phyloP scores from a whole-genome alignment of 2,797 vertebrate species.

The Arnoldichthys spilopterus region DNA sequence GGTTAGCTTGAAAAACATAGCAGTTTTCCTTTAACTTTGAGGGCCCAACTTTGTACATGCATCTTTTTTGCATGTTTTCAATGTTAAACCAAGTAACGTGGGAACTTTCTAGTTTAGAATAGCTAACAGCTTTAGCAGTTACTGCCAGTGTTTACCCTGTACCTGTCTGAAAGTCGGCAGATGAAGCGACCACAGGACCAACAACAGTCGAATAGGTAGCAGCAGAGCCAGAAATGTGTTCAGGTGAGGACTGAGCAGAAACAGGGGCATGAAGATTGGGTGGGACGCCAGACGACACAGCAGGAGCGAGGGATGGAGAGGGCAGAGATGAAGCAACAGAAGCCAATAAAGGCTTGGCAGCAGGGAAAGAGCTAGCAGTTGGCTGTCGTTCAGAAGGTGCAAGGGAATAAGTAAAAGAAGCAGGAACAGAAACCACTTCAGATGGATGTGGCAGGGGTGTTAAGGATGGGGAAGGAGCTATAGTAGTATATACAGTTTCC shows the following conservation, averaged over 20 bases:
- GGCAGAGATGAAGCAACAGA: slow-evolving; percentile 8
- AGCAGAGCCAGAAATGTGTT: slow-evolving; percentile 31
- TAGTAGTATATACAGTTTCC: neutral
- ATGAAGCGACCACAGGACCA: slow-evolving; percentile 38
- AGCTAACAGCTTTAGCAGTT: slow-evolving; percentile 15
- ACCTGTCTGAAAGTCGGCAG: slow-evolving; percentile 59
- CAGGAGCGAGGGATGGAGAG: slow-evolving; percentile 1
- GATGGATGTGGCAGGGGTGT: neutral
- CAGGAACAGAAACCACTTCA: neutral
- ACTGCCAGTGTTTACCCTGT: slow-evolving; percentile 39
- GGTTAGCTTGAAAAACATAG: neutral
- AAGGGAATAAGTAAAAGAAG: slow-evolving; percentile 1
- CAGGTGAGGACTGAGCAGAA: slow-evolving; percentile 32
- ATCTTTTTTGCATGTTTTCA: neutral
- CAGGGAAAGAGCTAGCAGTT: slow-evolving; percentile 1
- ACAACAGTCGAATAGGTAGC: slow-evolving; percentile 37
- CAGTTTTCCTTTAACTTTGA: neutral
- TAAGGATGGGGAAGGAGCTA: slow-evolving; percentile 24
- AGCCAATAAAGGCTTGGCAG: slow-evolving; percentile 21
- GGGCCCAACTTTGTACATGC: neutral
- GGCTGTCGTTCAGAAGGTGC: slow-evolving; percentile 9
- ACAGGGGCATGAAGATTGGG: slow-evolving; percentile 12
- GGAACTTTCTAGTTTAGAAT: slow-evolving; percentile 27
- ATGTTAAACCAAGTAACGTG: slow-evolving; percentile 27
- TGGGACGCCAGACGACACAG: slow-evolving; percentile 1